Percentiles rank a stretch among this genome's conserved stretches.
These are phyloP conservation scores for Hypsopygia costalis DNA, from an alignment of 2,888 invertebrate genomes.

Conservation along the genomic window DNA sequence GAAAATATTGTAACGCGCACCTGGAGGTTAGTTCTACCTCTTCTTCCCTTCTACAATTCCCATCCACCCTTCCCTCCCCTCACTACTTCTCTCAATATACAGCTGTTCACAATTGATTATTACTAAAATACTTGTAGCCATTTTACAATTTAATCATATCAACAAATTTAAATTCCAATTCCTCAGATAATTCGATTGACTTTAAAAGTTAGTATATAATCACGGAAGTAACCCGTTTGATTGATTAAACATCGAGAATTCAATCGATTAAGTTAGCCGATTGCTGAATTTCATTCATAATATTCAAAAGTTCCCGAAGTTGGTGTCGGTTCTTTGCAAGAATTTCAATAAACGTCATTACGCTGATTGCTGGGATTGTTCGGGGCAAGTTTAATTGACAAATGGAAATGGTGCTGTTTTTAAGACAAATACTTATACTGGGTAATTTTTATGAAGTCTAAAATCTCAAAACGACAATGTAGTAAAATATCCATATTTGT, in stretches of 20 bases:
- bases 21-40: no score
- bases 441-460: no score
- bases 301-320: constrained; percentile 36
- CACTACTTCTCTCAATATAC: no score
- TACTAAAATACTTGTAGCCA: no score
- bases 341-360: constrained; percentile 58
- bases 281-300: constrained; percentile 57
- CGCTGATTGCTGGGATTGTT: constrained; percentile 42
- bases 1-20: no score
- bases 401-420: constrained; percentile 5
- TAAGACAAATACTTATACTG: no score
- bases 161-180: not conserved
- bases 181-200: constrained; percentile 12
- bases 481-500: no score
- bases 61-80: no score
- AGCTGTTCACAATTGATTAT: no score
- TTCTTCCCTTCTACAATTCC: no score
- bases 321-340: constrained; percentile 32
- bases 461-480: no score
- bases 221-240: constrained; percentile 11
- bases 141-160: not conserved
- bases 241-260: constrained; percentile 24
- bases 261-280: constrained; percentile 41
- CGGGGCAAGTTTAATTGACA: constrained; percentile 7
- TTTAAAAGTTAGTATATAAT: constrained; percentile 13